phyloP scores from a whole-genome alignment of 2,113 vertebrate species.

The Pelvicachromis taeniatus region DNA sequence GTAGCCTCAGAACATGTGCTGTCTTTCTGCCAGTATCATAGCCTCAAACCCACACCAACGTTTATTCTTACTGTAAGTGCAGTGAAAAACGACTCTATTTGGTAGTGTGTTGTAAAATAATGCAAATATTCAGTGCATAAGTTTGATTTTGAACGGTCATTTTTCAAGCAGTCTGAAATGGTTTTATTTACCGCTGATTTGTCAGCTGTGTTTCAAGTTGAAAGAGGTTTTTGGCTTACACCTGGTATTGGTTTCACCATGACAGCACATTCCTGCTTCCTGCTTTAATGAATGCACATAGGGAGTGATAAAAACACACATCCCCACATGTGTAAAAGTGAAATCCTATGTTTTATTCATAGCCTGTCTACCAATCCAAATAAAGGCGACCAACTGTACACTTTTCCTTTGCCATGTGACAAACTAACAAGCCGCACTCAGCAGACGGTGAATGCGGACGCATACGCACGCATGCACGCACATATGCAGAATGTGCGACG shows the following conservation, averaged over 20 bases:
- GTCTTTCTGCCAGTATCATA: neutral
- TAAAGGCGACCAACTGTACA: neutral
- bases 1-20: neutral
- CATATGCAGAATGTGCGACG: neutral
- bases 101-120: neutral
- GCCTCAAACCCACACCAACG: neutral
- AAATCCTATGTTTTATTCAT: constrained; percentile 21
- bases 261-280: neutral
- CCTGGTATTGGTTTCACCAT: neutral
- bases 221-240: neutral
- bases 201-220: neutral
- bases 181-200: neutral
- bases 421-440: constrained; percentile 8
- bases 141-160: neutral
- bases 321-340: neutral
- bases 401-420: neutral
- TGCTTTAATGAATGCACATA: neutral
- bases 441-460: neutral
- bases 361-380: constrained; percentile 13
- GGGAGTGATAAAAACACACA: neutral
- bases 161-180: neutral
- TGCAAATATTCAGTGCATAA: neutral
- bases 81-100: neutral
- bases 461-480: neutral
- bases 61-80: neutral